Base-by-base conservation (phyloP, 1,140 invertebrate genomes). In the Tetramorium parvispinum region DNA sequence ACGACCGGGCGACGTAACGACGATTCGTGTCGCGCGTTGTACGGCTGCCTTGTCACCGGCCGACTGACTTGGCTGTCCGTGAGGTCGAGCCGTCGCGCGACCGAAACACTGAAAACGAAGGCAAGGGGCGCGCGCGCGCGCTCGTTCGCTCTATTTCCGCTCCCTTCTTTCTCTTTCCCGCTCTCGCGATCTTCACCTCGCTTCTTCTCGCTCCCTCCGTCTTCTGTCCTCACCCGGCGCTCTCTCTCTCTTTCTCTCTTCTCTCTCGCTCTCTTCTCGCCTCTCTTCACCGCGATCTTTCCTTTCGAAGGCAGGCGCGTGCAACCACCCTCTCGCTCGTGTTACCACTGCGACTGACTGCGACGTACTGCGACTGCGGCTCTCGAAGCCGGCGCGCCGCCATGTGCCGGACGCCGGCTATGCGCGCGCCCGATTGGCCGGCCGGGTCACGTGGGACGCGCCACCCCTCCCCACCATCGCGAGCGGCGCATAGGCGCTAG, bases 291-390 rank as follows among this genome's bases (percentile, higher is more conserved):
- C 89, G 65, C 87, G 89, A 81, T 91, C 89, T 91, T 91, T 91
- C 90, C 89, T 91, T 85, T 89, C 90, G 89, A 91, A 92, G 88
- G 88, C 87, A 89, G 89, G 89, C 91, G 91, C 94, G 93, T 93
- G 91, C 88, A 91, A 94, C 94, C 94, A 94, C 94, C 93, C 93
- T 94, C 93, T 92, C 91, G 91, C 91, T 93, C 94, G 93, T 93
- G 89, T 90, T 94, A 92, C 90, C 92, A 93, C 94, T 95, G 94
- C 93, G 94, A 94, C 93, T 94, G 94, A 94, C 93, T 94, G 93
- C 93, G 92, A 94, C 92, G 92, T 91, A 93, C 93, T 93, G 93
- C 93, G 92, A 93, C 94, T 94, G 92, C 92, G 92, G 91, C 73
- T 88, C 61, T 89, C 87, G 89, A 83, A 88, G 85, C 90, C 88